phyloP scores from a whole-genome alignment of 2,113 vertebrate species.

The Syngnathus scovelli region DNA sequence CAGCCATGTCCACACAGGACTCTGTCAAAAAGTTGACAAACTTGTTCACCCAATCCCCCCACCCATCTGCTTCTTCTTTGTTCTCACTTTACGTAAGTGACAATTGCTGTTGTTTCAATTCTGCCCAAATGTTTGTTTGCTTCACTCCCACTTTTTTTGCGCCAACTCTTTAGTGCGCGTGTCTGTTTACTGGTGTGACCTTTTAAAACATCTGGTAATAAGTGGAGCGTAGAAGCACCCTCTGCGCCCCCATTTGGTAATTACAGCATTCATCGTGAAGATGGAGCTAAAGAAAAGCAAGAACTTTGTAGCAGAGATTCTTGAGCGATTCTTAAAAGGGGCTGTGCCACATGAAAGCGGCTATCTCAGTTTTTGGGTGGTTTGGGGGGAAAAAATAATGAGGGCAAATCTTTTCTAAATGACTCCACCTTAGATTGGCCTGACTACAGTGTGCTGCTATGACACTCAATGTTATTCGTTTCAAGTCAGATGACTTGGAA shows the following conservation, averaged over 20 bases:
- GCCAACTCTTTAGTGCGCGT: slow-evolving; percentile 6
- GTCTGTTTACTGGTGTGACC: slow-evolving; percentile 37
- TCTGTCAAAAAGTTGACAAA: not conserved
- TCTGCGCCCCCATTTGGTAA: slow-evolving; percentile 37
- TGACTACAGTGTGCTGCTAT: too few species aligned
- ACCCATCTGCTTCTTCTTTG: not conserved
- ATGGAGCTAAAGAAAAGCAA: slow-evolving; percentile 12
- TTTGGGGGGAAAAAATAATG: too few species aligned
- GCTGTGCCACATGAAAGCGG: too few species aligned
- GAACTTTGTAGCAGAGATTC: not conserved
- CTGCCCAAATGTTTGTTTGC: slow-evolving; percentile 44
- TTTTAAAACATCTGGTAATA: slow-evolving; percentile 57
- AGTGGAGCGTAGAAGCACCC: slow-evolving; percentile 32
- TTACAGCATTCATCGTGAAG: slow-evolving; percentile 39
- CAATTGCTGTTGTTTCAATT: slow-evolving; percentile 1
- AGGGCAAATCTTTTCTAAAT: too few species aligned
- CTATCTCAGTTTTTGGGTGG: too few species aligned
- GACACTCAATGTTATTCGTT: too few species aligned
- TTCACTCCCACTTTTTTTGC: slow-evolving; percentile 1
- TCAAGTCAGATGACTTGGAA: too few species aligned
- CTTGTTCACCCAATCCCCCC: not conserved
- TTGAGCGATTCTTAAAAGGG: not conserved
- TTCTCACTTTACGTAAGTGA: not conserved
- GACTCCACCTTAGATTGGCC: too few species aligned
- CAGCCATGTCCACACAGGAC: not conserved